Conservation (phyloP, 2,888 invertebrate species). For the Ophioninae sp. region DNA sequence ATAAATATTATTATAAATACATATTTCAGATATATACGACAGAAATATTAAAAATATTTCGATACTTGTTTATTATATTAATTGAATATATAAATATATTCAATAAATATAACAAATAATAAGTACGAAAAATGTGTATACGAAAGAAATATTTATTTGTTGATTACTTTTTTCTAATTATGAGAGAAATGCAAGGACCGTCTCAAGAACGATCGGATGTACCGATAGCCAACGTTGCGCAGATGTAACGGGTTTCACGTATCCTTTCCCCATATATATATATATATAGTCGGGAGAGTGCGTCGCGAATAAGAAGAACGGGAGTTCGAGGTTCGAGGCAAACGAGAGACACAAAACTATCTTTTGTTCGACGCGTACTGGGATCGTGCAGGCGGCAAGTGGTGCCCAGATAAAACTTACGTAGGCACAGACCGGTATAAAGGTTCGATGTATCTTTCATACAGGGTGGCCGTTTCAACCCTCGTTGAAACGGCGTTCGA, state of each 20-base stretch:
- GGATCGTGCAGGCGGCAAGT: constrained; percentile 35
- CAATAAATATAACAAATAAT: too few relatives aligned
- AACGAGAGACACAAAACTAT: constrained; percentile 60
- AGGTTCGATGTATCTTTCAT: constrained; percentile 28
- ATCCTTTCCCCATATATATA: not conserved
- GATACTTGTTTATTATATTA: too few relatives aligned
- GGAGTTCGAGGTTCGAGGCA: constrained; percentile 58
- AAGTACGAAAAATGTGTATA: too few relatives aligned
- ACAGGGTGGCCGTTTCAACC: not conserved
- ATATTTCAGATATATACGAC: too few relatives aligned
- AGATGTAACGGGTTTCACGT: not conserved
- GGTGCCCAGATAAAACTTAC: constrained; percentile 31
- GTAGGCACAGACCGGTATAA: constrained; percentile 27
- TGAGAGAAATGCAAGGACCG: not conserved
- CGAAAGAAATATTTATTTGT: too few relatives aligned
- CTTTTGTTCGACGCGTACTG: constrained; percentile 53
- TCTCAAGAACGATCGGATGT: not conserved
- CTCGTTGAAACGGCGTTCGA: too few relatives aligned
- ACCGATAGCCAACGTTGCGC: not conserved
- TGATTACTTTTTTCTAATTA: not conserved
- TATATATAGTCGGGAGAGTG: constrained; percentile 5
- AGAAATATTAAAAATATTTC: too few relatives aligned
- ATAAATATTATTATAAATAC: too few relatives aligned
- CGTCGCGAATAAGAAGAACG: constrained; percentile 41
- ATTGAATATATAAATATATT: too few relatives aligned